A percentile compares a stretch with the other conserved stretches of the same genome.
These are phyloP conservation scores for Sebastes itinus DNA, from an alignment of 2,797 vertebrate genomes.

Conservation along the genomic window DNA sequence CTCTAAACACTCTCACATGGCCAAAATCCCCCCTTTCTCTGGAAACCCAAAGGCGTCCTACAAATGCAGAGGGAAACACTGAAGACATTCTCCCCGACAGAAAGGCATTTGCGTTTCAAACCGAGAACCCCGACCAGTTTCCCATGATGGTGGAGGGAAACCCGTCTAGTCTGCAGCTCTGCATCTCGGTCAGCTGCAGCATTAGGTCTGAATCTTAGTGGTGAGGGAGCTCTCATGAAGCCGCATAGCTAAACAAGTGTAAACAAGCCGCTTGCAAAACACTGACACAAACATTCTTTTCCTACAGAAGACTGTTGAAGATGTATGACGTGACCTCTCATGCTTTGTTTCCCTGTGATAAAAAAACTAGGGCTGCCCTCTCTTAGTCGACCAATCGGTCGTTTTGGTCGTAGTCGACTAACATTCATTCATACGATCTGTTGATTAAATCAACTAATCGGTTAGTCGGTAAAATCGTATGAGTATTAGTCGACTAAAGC, in stretches of 20 bases:
- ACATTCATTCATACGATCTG: too few relatives aligned
- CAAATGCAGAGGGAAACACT: not conserved
- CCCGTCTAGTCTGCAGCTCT: not conserved
- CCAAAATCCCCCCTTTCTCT: not conserved
- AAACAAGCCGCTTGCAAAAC: constrained; percentile 29
- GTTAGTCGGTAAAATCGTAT: too few relatives aligned
- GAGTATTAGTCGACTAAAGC: too few relatives aligned
- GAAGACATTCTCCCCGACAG: constrained; percentile 14
- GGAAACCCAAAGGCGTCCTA: constrained; percentile 5
- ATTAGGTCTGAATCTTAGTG: not conserved
- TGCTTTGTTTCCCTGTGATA: not conserved
- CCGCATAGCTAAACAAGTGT: constrained; percentile 43
- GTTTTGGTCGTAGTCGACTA: too few relatives aligned
- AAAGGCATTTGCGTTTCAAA: constrained; percentile 11
- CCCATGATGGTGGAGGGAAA: not conserved
- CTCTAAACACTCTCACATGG: constrained; percentile 30
- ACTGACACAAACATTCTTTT: not conserved
- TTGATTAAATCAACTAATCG: too few relatives aligned
- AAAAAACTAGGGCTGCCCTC: too few relatives aligned
- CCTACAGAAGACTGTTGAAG: too few relatives aligned
- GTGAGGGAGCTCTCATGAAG: not conserved
- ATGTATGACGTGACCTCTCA: not conserved
- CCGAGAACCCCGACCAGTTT: not conserved
- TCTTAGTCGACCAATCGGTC: too few relatives aligned
- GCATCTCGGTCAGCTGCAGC: not conserved